These are phyloP conservation scores for Chelon auratus DNA, from an alignment of 2,797 vertebrate species.

Conservation along the genomic window DNA sequence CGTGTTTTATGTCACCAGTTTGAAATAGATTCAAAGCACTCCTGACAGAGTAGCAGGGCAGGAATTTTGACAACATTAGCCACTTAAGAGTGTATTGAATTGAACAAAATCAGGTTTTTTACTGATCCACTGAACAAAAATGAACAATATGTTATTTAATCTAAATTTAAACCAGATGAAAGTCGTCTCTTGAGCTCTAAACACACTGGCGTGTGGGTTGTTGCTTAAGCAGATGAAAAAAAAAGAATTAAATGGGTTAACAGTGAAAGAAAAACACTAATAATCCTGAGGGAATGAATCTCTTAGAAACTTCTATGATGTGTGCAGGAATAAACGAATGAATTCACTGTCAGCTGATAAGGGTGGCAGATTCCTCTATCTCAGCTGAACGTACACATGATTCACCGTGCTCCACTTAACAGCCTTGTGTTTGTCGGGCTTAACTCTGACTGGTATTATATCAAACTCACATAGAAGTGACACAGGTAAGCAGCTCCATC, in stretches of 20 bases:
- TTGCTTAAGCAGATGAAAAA: too few relatives aligned
- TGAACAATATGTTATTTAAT: not conserved
- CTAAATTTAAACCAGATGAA: not conserved
- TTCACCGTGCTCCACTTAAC: slow-evolving; percentile 25
- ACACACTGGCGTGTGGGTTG: too few relatives aligned
- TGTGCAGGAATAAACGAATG: slow-evolving; percentile 12
- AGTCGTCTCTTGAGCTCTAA: not conserved
- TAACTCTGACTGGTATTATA: slow-evolving; percentile 35
- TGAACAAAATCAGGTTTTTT: not conserved
- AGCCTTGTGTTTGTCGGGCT: slow-evolving; percentile 30
- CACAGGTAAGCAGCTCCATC: slow-evolving; percentile 31
- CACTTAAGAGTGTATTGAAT: too few relatives aligned
- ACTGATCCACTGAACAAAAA: too few relatives aligned
- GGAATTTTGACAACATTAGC: too few relatives aligned
- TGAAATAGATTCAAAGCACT: not conserved
- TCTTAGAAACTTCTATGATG: not conserved
- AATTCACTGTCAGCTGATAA: slow-evolving; percentile 45
- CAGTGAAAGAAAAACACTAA: not conserved
- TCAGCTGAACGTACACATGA: slow-evolving; percentile 23
- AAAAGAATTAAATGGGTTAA: not conserved
- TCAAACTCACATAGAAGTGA: slow-evolving; percentile 41
- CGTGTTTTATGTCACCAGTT: not conserved
- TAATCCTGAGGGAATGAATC: not conserved
- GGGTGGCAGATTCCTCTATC: slow-evolving; percentile 40
- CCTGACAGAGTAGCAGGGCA: too few relatives aligned